These are phyloP conservation scores for Callocephalon fimbriatum DNA, from an alignment of 2,113 vertebrate genomes.

Conservation along the genomic window DNA sequence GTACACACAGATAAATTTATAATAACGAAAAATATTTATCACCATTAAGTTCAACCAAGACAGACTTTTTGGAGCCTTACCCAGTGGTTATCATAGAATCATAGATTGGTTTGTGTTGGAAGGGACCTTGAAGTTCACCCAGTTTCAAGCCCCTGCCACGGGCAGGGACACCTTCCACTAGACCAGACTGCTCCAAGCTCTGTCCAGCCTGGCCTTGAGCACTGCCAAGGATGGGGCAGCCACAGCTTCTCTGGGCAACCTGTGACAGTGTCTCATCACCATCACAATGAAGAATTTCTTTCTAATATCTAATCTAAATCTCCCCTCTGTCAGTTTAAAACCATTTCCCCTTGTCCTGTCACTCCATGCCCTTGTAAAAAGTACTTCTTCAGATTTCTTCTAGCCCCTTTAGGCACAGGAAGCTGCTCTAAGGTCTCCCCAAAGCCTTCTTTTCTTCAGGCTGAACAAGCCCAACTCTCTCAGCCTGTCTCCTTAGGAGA, in stretches of 20 bases:
- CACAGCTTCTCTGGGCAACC: neutral
- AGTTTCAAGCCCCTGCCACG: neutral
- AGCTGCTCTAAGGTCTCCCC: neutral
- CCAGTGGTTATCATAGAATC: neutral
- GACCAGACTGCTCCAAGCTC: neutral
- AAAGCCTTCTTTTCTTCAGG: neutral
- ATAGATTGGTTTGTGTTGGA: neutral
- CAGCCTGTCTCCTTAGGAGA: neutral
- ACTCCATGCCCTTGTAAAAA: neutral
- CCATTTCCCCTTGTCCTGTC: neutral
- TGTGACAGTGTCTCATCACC: neutral
- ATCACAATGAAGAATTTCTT: neutral
- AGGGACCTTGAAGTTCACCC: neutral
- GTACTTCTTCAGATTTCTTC: neutral
- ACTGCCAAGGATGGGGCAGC: neutral
- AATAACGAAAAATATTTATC: neutral
- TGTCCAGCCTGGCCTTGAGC: neutral
- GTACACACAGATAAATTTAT: neutral
- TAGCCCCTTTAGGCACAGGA: neutral
- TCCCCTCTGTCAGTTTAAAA: neutral
- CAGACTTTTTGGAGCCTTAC: neutral
- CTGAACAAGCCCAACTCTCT: neutral
- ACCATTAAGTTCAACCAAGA: neutral
- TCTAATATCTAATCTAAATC: neutral
- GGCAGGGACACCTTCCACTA: neutral